A percentile compares a stretch with the other conserved stretches of the same genome.
phyloP scores from a whole-genome alignment of 2,113 vertebrate species.

The Heterotis niloticus region DNA sequence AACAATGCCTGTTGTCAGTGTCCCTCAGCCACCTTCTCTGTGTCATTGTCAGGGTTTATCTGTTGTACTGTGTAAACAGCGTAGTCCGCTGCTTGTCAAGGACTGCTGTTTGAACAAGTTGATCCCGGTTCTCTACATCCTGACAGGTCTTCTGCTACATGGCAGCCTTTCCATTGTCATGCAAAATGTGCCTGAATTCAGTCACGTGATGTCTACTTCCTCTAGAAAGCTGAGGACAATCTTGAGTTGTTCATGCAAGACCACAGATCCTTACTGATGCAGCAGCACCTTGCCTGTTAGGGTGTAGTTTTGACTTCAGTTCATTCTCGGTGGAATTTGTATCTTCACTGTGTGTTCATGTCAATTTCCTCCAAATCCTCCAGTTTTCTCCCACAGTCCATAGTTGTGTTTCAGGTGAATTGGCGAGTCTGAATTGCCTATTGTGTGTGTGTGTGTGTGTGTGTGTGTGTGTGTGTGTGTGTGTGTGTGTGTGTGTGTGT shows the following conservation, averaged over 20 bases:
- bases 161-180: background rate
- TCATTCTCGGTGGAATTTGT: no score
- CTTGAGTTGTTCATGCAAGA: background rate
- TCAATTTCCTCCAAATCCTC: no score
- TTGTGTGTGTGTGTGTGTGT: no score
- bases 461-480: no score
- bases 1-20: background rate
- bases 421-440: no score
- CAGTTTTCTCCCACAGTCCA: no score
- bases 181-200: background rate
- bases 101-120: background rate
- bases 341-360: no score
- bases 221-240: background rate
- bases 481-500: no score
- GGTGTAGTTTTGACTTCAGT: no score
- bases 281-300: no score
- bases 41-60: background rate
- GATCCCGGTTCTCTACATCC: background rate
- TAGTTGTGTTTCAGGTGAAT: no score
- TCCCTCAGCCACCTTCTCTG: background rate
- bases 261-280: background rate
- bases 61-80: background rate
- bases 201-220: background rate
- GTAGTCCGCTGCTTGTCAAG: background rate
- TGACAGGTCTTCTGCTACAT: background rate